Evolutionary conservation across 2,113 vertebrate species (phyloP).

Genomic region (Neogobius melanostomus): DNA sequence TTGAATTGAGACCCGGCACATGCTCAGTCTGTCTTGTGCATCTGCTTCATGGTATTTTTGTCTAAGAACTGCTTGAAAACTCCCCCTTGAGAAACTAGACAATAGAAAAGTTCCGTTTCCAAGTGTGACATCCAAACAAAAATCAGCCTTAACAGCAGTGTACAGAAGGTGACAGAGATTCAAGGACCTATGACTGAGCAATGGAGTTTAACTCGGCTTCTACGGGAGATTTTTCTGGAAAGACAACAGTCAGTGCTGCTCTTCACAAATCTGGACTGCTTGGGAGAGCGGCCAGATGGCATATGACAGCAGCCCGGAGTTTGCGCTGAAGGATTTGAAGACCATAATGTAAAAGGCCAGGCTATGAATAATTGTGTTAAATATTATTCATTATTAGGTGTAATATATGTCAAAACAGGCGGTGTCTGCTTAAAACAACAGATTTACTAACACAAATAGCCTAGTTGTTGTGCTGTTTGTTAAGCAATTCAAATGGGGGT

Average conservation of each 20-base stretch:
- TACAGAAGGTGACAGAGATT: slow-evolving; percentile 29
- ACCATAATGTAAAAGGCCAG: slow-evolving; percentile 37
- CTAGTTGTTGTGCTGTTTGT: not conserved
- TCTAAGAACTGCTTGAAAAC: not conserved
- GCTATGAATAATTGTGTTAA: slow-evolving; percentile 26
- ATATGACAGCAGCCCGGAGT: slow-evolving; percentile 53
- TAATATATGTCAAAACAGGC: not conserved
- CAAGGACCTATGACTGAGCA: slow-evolving; percentile 30
- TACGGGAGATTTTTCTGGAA: slow-evolving; percentile 39
- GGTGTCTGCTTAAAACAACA: not conserved
- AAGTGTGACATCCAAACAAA: slow-evolving; percentile 13
- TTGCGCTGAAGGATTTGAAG: slow-evolving; percentile 43
- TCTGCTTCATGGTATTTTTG: not conserved
- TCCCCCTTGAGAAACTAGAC: not conserved
- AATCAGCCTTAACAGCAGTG: slow-evolving; percentile 3
- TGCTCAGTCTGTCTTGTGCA: not conserved
- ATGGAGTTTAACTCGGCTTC: slow-evolving; percentile 30
- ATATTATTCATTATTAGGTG: not conserved
- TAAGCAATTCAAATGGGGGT: not conserved
- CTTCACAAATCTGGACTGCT: slow-evolving; percentile 65
- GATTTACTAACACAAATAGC: not conserved
- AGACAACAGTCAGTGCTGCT: slow-evolving; percentile 50
- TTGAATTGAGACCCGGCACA: not conserved
- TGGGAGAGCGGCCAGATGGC: slow-evolving; percentile 68
- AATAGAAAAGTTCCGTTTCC: not conserved